Evolutionary conservation across 2,113 vertebrate genomes (phyloP).

Genomic region (Prionailurus bengalensis): DNA sequence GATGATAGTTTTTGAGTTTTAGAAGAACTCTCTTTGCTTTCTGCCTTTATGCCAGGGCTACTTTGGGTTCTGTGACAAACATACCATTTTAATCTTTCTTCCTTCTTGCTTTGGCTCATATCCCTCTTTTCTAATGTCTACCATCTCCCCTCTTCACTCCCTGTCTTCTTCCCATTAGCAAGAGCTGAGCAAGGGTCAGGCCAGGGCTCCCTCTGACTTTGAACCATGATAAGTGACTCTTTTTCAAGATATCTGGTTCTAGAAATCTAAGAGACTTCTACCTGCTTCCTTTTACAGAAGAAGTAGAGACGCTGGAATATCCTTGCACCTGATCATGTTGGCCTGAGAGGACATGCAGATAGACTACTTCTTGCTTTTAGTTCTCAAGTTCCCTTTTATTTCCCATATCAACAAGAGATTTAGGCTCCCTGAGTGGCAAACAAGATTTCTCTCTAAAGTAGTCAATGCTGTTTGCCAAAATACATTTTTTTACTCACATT

Average conservation of each 20-base stretch:
- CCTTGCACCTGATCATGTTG: not conserved
- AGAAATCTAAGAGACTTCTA: not conserved
- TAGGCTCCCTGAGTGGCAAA: not conserved
- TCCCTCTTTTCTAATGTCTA: not conserved
- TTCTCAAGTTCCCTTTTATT: not conserved
- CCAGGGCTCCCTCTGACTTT: not conserved
- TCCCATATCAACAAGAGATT: not conserved
- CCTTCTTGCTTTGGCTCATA: not conserved
- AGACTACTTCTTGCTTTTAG: not conserved
- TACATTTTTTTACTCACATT: not conserved
- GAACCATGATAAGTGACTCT: not conserved
- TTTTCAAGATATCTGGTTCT: not conserved
- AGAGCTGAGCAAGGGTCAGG: not conserved
- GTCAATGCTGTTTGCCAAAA: not conserved
- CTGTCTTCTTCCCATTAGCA: not conserved
- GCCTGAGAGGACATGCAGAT: not conserved
- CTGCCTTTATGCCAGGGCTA: not conserved
- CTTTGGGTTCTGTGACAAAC: not conserved
- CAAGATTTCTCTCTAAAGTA: not conserved
- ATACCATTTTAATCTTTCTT: not conserved
- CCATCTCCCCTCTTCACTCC: not conserved
- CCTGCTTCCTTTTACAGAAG: not conserved
- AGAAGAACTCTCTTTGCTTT: constrained; percentile 17
- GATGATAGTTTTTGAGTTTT: constrained; percentile 39
- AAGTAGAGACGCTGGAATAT: not conserved